Conservation (phyloP, 53 echinoderm and acorn worm genomes). For the Echinarachnius parma region DNA sequence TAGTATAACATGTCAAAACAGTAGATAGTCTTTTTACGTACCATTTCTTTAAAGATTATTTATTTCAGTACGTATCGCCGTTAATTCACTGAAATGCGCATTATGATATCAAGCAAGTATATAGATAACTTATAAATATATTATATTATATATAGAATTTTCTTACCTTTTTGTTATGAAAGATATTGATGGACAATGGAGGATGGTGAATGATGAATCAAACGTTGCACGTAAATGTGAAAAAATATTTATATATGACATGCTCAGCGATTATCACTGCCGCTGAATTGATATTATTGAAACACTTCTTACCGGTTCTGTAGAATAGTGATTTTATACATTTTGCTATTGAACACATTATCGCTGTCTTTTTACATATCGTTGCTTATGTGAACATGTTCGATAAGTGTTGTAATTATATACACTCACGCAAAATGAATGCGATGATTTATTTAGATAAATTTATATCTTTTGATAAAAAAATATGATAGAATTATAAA, state of each 20-base stretch:
- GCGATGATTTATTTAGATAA: constrained; percentile 41
- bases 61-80: no score
- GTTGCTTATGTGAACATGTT: constrained; percentile 37
- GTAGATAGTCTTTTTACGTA: no score
- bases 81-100: no score
- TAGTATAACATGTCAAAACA: no score
- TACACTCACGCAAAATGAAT: constrained; percentile 17
- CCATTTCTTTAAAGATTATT: no score
- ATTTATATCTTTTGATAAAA: constrained; percentile 12
- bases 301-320: constrained; percentile 54
- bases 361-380: constrained; percentile 53
- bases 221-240: constrained; percentile 21
- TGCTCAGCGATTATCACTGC: constrained; percentile 22
- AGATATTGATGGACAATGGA: not conserved
- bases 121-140: no score
- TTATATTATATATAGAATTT: constrained; percentile 20
- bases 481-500: no score
- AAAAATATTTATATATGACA: not conserved
- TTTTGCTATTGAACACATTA: constrained; percentile 35
- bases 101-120: no score
- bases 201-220: not conserved
- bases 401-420: constrained; percentile 23
- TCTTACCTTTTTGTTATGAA: constrained; percentile 49
- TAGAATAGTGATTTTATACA: constrained; percentile 49
- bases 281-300: constrained; percentile 21